Evolutionary conservation across 1,140 invertebrate genomes (phyloP).

Genomic region (Cyclargus thomasi): DNA sequence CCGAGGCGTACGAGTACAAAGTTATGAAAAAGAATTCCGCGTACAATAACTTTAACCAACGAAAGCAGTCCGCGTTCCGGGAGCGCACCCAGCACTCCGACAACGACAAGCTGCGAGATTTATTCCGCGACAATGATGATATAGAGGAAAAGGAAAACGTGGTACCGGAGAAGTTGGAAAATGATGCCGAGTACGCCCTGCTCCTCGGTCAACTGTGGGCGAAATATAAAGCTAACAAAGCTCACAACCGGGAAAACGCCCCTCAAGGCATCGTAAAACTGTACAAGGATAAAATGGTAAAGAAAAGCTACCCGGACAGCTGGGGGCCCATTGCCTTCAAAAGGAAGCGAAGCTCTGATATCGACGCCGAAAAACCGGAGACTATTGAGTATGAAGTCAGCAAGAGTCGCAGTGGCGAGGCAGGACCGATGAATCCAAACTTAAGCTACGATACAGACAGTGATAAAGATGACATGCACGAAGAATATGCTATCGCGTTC

Average conservation of each 20-base stretch:
- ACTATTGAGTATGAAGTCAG: slow-evolving; percentile 48
- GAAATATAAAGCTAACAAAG: slow-evolving; percentile 76
- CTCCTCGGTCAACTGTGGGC: slow-evolving; percentile 77
- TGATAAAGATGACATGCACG: slow-evolving; percentile 66
- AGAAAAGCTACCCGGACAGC: slow-evolving; percentile 60
- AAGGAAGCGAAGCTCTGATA: slow-evolving; percentile 65
- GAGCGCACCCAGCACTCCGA: slow-evolving; percentile 73
- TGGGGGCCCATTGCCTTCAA: slow-evolving; percentile 73
- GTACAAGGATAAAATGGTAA: slow-evolving; percentile 69
- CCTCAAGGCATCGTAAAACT: slow-evolving; percentile 62
- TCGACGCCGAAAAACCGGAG: slow-evolving; percentile 42
- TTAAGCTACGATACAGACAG: slow-evolving; percentile 60
- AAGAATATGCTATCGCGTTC: slow-evolving; percentile 75
- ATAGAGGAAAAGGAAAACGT: slow-evolving; percentile 54
- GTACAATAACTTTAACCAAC: slow-evolving; percentile 27
- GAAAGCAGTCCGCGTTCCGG: slow-evolving; percentile 72
- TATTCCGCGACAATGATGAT: slow-evolving; percentile 75
- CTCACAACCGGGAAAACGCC: slow-evolving; percentile 40
- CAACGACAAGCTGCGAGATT: slow-evolving; percentile 74
- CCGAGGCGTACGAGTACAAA: slow-evolving; percentile 58
- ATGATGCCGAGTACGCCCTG: slow-evolving; percentile 74
- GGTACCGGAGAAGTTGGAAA: slow-evolving; percentile 61
- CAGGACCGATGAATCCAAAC: slow-evolving; percentile 54
- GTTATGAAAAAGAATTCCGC: slow-evolving; percentile 55
- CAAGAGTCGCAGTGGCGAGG: slow-evolving; percentile 45